Conservation (phyloP, 2,888 invertebrate species). For the Leptura quadrifasciata region DNA sequence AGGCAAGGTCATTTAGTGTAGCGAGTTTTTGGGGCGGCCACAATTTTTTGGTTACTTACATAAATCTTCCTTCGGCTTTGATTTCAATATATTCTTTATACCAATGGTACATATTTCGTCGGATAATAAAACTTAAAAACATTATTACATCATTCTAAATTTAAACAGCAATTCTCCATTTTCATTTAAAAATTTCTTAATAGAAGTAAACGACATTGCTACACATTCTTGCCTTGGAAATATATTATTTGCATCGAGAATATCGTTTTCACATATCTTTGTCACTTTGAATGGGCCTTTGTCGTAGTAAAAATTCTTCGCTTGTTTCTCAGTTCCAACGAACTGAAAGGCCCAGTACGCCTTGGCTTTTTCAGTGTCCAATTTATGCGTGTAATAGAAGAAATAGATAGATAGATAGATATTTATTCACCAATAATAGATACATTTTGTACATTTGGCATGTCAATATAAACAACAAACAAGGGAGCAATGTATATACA, state of each 20-base stretch:
- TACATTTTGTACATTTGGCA: too few relatives aligned
- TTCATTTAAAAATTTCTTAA: slow-evolving; percentile 63
- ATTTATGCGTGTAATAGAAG: slow-evolving; percentile 68
- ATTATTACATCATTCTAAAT: slow-evolving; percentile 63
- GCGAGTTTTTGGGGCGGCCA: too few relatives aligned
- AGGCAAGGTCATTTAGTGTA: too few relatives aligned
- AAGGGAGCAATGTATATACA: too few relatives aligned
- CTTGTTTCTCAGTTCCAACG: slow-evolving; percentile 64
- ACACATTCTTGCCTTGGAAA: slow-evolving; percentile 67
- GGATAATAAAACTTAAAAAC: not conserved
- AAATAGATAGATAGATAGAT: too few relatives aligned
- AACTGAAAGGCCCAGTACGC: slow-evolving; percentile 67
- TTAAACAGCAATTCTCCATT: slow-evolving; percentile 63
- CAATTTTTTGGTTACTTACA: too few relatives aligned
- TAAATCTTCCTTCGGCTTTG: too few relatives aligned
- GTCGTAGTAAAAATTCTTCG: slow-evolving; percentile 67
- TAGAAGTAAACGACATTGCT: slow-evolving; percentile 63
- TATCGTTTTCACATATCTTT: slow-evolving; percentile 66
- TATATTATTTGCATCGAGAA: slow-evolving; percentile 57
- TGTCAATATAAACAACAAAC: too few relatives aligned
- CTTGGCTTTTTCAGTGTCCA: slow-evolving; percentile 61
- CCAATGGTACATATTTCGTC: too few relatives aligned
- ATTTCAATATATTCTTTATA: too few relatives aligned
- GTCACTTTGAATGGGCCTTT: slow-evolving; percentile 65
- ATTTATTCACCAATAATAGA: too few relatives aligned